Evolutionary conservation across 2,113 vertebrate genomes (phyloP).

Genomic region (Perccottus glenii): DNA sequence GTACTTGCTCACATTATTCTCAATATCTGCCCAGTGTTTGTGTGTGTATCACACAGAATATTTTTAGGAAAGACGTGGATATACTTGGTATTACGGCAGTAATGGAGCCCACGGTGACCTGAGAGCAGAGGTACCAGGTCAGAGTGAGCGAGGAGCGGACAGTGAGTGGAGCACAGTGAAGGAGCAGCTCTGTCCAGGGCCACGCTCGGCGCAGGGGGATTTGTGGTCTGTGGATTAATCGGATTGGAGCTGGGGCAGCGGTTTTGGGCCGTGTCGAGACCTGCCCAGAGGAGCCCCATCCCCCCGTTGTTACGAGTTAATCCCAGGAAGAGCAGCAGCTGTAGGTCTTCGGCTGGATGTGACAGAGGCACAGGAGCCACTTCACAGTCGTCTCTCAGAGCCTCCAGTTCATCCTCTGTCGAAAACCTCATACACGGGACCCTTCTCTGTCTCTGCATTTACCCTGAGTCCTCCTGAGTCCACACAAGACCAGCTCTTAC

Average conservation of each 20-base stretch:
- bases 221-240: conserved; percentile 77
- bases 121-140: conserved; percentile 43
- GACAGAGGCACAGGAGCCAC: conserved; percentile 8
- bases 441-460: background rate
- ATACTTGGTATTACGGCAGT: too few species aligned
- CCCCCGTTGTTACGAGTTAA: conserved; percentile 62
- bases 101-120: too few species aligned
- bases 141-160: background rate
- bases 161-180: conserved; percentile 18
- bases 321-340: conserved; percentile 66
- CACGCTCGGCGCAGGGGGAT: conserved; percentile 60
- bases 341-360: conserved; percentile 29
- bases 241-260: conserved; percentile 67
- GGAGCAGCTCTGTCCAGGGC: conserved; percentile 29
- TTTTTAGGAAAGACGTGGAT: too few species aligned
- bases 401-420: background rate
- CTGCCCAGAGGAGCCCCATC: conserved; percentile 56
- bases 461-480: too few species aligned
- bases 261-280: conserved; percentile 67
- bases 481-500: too few species aligned
- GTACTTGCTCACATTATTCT: too few species aligned
- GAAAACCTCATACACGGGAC: background rate
- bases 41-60: too few species aligned
- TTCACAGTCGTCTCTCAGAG: background rate
- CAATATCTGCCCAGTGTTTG: too few species aligned